Base-by-base conservation (phyloP, 2,113 vertebrate species). In the Sturnus vulgaris region DNA sequence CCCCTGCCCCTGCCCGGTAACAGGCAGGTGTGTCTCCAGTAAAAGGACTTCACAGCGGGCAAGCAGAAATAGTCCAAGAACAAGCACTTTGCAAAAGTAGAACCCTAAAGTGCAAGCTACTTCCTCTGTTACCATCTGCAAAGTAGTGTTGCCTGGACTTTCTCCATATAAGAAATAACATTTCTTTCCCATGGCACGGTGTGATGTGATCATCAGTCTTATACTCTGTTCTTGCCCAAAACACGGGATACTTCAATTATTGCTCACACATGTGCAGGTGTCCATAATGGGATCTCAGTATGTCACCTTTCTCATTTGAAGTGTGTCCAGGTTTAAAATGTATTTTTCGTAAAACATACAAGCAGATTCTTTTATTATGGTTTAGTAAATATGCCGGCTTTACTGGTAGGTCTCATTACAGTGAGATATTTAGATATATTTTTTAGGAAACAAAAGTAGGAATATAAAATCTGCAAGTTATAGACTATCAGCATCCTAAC, bases 11-110 rank as follows among this genome's bases (percentile, higher is more conserved):
- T 22, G 60, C 24, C 46, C 27, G 3, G 7, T 2, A 21, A 24
- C 13, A 0, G 1, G 8, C 25, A 2, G 7, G 1, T 3, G 4
- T 0, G 11, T 0, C 55, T 0, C 55, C 17, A 0, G 1, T 5
- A 1, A 17, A 64, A n/a, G 22, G 55, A 11, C 22, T 40, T 28
- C 5, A 15, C 12, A 44, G 53, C 10, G 2, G 20, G 4, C 14
- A 1, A 10, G 12, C 8, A 15, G 25, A 46, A 39, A 11, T 15
- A 13, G 3, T 20, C 30, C 2, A 59, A 37, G 25, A 47, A 18
- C 3, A 16, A n/a, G 49, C 15, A 1, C 10, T 75, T 72, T 73
- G 24, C 69, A 68, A 22, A 68, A 84, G 71, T 15, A 39, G 37
- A 68, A 24, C 17, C 8, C 18, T 19, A 8, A 42, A 70, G 24